phyloP scores from a whole-genome alignment of 2,888 invertebrate species.

The Hirtodrosophila alboralis region DNA sequence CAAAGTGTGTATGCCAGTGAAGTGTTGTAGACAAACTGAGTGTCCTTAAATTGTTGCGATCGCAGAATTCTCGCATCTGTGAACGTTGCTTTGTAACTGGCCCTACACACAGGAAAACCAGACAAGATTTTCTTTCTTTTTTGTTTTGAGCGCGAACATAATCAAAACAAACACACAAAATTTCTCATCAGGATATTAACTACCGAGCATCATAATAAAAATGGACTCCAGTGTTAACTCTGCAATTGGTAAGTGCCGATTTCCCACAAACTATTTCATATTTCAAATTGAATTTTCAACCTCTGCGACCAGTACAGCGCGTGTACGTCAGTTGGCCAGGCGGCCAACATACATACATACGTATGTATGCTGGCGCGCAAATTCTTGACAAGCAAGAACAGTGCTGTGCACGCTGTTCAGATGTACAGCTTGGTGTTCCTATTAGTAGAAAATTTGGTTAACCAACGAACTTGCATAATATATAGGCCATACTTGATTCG shows the following conservation, averaged over 20 bases:
- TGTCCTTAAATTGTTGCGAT: slow-evolving; percentile 6
- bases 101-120: slow-evolving; percentile 32
- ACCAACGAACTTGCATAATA: not conserved
- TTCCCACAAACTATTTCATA: slow-evolving; percentile 27
- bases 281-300: slow-evolving; percentile 78
- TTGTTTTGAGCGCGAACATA: slow-evolving; percentile 55
- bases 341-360: slow-evolving; percentile 28
- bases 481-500: not conserved
- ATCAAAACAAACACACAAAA: slow-evolving; percentile 29
- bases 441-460: not conserved
- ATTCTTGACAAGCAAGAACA: slow-evolving; percentile 16
- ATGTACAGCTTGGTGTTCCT: no score
- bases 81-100: slow-evolving; percentile 34
- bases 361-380: slow-evolving; percentile 47
- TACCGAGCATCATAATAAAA: not conserved
- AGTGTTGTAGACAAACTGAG: slow-evolving; percentile 5
- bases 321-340: slow-evolving; percentile 51
- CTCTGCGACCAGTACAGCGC: slow-evolving; percentile 47
- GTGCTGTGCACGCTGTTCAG: not conserved
- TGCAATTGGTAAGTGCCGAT: slow-evolving; percentile 40
- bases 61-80: slow-evolving; percentile 6
- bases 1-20: slow-evolving; percentile 4
- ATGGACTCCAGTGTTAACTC: slow-evolving; percentile 36
- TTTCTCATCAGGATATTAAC: not conserved
- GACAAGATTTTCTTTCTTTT: slow-evolving; percentile 46